phyloP scores from a whole-genome alignment of 2,113 vertebrate species.

The Gorsachius goisagi region DNA sequence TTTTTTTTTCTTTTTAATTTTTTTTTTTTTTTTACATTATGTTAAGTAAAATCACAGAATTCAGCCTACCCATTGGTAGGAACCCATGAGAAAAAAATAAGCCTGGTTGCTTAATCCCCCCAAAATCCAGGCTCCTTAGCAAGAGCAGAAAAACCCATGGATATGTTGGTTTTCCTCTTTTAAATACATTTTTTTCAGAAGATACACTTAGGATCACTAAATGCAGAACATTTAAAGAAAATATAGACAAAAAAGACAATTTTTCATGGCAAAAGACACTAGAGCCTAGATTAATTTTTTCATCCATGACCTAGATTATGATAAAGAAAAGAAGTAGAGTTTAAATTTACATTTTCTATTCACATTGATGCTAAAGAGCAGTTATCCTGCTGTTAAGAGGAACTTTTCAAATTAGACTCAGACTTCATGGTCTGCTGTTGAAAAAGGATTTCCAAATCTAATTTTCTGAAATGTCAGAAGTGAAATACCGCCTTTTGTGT shows the following conservation, averaged over 20 bases:
- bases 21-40: background rate
- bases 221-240: background rate
- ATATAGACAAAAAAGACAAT: background rate
- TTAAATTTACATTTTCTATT: background rate
- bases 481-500: conserved; percentile 15
- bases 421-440: background rate
- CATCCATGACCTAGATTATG: background rate
- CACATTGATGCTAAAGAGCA: background rate
- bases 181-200: background rate
- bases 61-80: background rate
- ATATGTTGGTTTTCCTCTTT: background rate
- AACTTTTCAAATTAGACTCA: background rate
- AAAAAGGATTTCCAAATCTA: conserved; percentile 16
- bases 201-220: background rate
- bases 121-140: background rate
- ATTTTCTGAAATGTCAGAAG: conserved; percentile 26
- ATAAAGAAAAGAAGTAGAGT: background rate
- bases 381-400: background rate
- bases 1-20: background rate
- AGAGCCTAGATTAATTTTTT: background rate
- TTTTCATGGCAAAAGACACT: background rate
- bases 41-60: background rate
- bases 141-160: background rate
- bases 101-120: background rate
- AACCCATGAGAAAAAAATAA: background rate